A percentile compares a stretch with the other conserved stretches of the same genome.
Evolutionary conservation across 1,140 invertebrate species (phyloP).

Genomic region (Eufriesea mexicana): DNA sequence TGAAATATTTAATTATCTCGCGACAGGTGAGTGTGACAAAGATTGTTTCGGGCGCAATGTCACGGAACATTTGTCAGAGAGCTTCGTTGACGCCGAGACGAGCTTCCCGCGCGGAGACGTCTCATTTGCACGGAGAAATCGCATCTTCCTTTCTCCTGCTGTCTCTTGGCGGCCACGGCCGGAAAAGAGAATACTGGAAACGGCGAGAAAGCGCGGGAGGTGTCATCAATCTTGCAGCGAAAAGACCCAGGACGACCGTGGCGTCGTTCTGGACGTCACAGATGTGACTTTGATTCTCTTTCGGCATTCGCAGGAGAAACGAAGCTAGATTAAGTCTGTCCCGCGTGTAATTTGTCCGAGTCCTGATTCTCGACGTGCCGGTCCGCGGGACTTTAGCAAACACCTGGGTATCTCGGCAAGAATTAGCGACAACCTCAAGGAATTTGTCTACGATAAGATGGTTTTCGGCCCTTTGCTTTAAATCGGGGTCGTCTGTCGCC

Average conservation of each 20-base stretch:
- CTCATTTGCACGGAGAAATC: constrained; percentile 66
- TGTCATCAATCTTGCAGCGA: constrained; percentile 72
- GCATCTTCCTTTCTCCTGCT: constrained; percentile 64
- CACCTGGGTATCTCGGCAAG: constrained; percentile 67
- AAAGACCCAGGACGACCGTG: constrained; percentile 66
- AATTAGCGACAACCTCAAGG: neutral
- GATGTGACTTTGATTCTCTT: constrained; percentile 80
- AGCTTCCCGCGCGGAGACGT: constrained; percentile 44
- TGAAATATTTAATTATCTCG: constrained; percentile 15
- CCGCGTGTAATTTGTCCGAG: constrained; percentile 58
- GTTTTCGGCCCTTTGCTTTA: neutral
- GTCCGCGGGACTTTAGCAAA: constrained; percentile 40
- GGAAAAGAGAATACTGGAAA: constrained; percentile 43
- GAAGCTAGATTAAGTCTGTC: constrained; percentile 73
- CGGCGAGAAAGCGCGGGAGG: constrained; percentile 31
- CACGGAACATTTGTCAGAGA: constrained; percentile 65
- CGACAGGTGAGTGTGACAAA: constrained; percentile 32
- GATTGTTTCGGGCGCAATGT: constrained; percentile 48
- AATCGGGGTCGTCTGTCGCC: neutral
- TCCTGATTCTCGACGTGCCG: constrained; percentile 61
- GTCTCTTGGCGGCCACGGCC: neutral
- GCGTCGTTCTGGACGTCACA: constrained; percentile 72
- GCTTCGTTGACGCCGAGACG: constrained; percentile 39
- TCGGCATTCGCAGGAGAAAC: constrained; percentile 72
- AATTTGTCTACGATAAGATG: neutral